A percentile compares a stretch with the other conserved stretches of the same genome.
phyloP scores from a whole-genome alignment of 2,797 vertebrate genomes.

The Sebastes miniatus region DNA sequence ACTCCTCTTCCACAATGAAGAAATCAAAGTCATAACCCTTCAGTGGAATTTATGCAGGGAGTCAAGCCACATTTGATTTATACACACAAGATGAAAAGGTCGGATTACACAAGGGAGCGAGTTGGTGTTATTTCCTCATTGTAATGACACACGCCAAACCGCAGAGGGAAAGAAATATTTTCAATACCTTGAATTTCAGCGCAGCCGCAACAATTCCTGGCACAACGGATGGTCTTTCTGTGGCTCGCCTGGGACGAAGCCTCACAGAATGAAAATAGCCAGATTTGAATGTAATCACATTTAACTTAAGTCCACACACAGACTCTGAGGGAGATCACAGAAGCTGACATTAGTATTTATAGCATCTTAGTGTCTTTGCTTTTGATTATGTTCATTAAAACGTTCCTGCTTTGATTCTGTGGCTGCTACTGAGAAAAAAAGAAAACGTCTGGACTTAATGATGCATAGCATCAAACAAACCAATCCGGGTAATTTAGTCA shows the following conservation, averaged over 20 bases:
- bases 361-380: conserved; percentile 14
- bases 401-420: conserved; percentile 38
- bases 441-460: conserved; percentile 35
- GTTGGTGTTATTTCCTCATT: conserved; percentile 51
- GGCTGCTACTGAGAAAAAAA: conserved; percentile 30
- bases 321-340: conserved; percentile 22
- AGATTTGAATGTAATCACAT: conserved; percentile 56
- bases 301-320: conserved; percentile 39
- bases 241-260: conserved; percentile 36
- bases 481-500: conserved; percentile 30
- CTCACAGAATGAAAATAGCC: conserved; percentile 42
- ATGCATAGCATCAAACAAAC: conserved; percentile 45
- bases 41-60: conserved; percentile 52
- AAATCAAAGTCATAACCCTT: conserved; percentile 51
- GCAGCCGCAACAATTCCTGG: conserved; percentile 58
- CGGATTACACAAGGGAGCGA: conserved; percentile 46
- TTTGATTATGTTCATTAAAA: conserved; percentile 50
- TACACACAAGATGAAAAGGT: conserved; percentile 51
- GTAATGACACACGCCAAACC: conserved; percentile 57
- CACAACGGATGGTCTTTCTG: conserved; percentile 25
- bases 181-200: conserved; percentile 66
- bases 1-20: conserved; percentile 21
- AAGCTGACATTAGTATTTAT: conserved; percentile 26
- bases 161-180: conserved; percentile 58
- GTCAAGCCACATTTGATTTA: conserved; percentile 60